Percentiles rank a stretch among this genome's conserved stretches.
Conservation (phyloP, 2,797 vertebrate species). For the Mycteria americana region DNA sequence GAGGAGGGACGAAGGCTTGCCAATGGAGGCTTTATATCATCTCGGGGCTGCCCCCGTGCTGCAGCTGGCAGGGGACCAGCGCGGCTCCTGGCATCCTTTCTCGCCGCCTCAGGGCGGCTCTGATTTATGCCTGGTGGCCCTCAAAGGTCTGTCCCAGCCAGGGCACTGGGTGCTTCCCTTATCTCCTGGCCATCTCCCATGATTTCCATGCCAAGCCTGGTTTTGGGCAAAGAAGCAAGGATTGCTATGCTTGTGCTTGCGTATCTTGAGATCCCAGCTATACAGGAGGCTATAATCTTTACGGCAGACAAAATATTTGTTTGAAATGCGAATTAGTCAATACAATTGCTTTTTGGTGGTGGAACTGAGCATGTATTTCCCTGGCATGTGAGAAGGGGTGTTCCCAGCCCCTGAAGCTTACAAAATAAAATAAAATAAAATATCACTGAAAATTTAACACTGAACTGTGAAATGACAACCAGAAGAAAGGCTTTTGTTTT, state of each 20-base stretch:
- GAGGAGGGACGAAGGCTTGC: neutral
- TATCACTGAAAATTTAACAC: conserved; percentile 1
- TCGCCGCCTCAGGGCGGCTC: neutral
- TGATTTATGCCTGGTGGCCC: neutral
- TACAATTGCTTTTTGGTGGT: neutral
- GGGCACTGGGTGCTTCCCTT: neutral
- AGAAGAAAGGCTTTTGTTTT: conserved; percentile 61
- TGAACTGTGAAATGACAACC: neutral
- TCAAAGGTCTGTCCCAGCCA: neutral
- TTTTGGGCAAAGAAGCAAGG: neutral
- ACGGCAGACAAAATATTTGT: conserved; percentile 8
- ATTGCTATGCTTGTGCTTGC: neutral
- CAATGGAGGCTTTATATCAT: neutral
- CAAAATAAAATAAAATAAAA: conserved; percentile 46
- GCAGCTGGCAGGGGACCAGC: neutral
- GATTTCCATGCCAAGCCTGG: neutral
- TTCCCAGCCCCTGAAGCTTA: neutral
- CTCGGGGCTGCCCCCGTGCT: neutral
- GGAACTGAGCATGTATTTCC: neutral
- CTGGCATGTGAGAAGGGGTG: neutral
- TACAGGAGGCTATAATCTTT: conserved; percentile 6
- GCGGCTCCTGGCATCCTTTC: neutral
- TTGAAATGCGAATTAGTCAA: neutral
- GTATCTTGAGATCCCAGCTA: neutral
- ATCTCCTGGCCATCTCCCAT: neutral